Conservation (phyloP, 2,797 vertebrate genomes). For the Aplochiton taeniatus region DNA sequence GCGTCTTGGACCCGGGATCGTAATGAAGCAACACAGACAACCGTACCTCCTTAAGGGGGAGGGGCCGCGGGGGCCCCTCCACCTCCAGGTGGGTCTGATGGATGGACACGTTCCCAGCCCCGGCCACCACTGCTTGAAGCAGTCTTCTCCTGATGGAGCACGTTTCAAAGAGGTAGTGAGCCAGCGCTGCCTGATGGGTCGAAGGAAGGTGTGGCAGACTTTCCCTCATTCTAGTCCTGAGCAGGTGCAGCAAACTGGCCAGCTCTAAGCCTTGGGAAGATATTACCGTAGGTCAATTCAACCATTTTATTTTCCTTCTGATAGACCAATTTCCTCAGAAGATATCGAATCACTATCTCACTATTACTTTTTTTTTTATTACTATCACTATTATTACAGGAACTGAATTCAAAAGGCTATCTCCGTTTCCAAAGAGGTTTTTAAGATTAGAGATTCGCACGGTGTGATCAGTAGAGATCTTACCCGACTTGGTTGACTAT, state of each 20-base stretch:
- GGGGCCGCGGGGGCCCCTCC: slow-evolving; percentile 44
- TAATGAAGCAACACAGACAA: not conserved
- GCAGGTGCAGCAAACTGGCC: slow-evolving; percentile 11
- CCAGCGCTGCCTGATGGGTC: slow-evolving; percentile 31
- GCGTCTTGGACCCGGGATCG: not conserved
- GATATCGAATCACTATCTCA: no score
- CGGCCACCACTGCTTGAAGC: slow-evolving; percentile 34
- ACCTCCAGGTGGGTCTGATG: slow-evolving; percentile 43
- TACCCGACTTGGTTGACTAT: no score
- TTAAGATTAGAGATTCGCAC: no score
- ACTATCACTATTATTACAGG: no score
- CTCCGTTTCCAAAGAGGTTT: no score
- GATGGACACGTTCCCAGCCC: not conserved
- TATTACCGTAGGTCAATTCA: not conserved
- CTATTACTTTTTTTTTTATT: no score
- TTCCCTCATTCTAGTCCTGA: slow-evolving; percentile 27
- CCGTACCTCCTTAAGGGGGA: slow-evolving; percentile 51
- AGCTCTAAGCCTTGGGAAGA: slow-evolving; percentile 29
- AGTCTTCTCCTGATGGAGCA: slow-evolving; percentile 37
- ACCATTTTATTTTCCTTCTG: no score
- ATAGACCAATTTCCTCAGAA: no score
- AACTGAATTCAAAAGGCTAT: no score
- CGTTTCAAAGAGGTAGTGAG: slow-evolving; percentile 35
- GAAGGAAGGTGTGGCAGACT: slow-evolving; percentile 31
- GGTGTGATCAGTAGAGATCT: no score